Conservation (phyloP, 2,888 invertebrate genomes). For the Fragum whitleyi region DNA sequence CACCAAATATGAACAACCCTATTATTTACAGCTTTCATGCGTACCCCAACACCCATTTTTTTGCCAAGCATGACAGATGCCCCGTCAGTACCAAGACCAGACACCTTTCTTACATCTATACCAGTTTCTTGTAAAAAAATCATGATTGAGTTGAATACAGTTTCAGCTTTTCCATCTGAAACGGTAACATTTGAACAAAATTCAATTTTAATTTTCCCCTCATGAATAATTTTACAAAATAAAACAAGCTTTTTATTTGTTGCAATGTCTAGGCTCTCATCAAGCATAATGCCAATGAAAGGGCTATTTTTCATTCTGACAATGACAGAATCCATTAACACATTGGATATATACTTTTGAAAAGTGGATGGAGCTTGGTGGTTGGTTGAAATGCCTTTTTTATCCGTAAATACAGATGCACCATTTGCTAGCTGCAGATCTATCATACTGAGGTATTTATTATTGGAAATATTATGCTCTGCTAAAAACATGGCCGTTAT, state of each 20-base stretch:
- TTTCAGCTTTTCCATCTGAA: constrained; percentile 47
- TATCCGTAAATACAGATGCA: constrained; percentile 28
- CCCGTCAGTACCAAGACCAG: constrained; percentile 40
- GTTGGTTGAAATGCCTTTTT: constrained; percentile 37
- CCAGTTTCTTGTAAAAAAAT: constrained; percentile 27
- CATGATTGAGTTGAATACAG: constrained; percentile 34
- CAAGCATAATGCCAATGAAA: constrained; percentile 42
- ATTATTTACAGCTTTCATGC: constrained; percentile 27
- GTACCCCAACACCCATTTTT: constrained; percentile 21
- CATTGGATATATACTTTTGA: constrained; percentile 33
- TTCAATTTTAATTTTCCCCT: no score
- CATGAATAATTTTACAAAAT: no score
- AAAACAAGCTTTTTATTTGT: constrained; percentile 36
- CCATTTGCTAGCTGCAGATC: constrained; percentile 35
- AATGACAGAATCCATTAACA: constrained; percentile 26
- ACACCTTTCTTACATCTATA: constrained; percentile 24
- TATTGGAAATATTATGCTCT: constrained; percentile 23
- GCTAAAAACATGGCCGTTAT: constrained; percentile 26
- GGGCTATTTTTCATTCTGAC: constrained; percentile 38
- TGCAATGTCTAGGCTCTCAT: constrained; percentile 43
- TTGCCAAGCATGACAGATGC: constrained; percentile 40
- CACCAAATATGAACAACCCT: constrained; percentile 48
- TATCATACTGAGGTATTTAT: constrained; percentile 25
- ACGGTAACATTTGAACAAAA: constrained; percentile 28
- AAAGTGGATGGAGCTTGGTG: no score